Conservation (phyloP, 2,113 vertebrate species). For the Psilopsiagon aurifrons region DNA sequence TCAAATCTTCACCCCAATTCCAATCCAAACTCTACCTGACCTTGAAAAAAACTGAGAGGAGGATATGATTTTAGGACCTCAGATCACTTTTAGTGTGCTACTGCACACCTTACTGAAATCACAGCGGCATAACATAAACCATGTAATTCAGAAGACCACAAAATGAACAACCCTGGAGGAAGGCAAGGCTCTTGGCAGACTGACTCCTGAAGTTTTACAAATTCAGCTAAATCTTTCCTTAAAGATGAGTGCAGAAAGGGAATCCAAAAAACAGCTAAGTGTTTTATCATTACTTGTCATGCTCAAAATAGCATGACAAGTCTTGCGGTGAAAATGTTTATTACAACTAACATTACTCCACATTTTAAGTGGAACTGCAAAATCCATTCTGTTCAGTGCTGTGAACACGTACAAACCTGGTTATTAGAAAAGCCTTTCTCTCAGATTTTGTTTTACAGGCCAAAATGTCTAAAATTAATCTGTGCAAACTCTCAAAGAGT, state of each 20-base stretch:
- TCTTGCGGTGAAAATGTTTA: background rate
- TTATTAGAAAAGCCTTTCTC: background rate
- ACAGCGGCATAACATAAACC: background rate
- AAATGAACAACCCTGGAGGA: background rate
- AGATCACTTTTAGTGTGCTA: background rate
- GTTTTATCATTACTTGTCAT: background rate
- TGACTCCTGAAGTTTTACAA: background rate
- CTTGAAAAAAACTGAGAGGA: background rate
- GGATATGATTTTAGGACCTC: background rate
- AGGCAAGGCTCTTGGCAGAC: background rate
- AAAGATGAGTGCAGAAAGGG: background rate
- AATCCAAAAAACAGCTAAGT: background rate
- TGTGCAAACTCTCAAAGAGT: background rate
- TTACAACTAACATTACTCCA: background rate
- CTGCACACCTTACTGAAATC: background rate
- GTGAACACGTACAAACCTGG: background rate
- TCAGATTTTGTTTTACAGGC: background rate
- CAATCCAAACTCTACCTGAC: background rate
- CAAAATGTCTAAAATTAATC: background rate
- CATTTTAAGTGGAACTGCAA: background rate
- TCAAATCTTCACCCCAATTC: background rate
- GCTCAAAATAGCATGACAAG: background rate
- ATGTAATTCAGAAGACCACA: background rate
- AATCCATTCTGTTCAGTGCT: background rate
- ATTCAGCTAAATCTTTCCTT: background rate